Evolutionary conservation across 2,797 vertebrate genomes (phyloP), one percentile per base, ranked within the genome.

Genomic region (Aratinga solstitialis): DNA sequence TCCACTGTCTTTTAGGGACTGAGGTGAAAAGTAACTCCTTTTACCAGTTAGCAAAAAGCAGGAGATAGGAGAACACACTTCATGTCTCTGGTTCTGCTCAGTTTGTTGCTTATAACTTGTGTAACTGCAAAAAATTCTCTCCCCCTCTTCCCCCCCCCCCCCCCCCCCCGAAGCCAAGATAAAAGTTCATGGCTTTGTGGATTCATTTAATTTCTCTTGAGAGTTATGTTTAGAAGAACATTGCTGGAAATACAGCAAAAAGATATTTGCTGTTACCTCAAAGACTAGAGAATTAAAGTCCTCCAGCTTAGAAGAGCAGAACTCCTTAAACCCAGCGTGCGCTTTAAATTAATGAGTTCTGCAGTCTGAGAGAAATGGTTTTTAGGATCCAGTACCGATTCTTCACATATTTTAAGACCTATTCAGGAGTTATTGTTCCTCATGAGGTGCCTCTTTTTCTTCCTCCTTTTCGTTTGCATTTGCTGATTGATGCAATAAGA

Each of bases 401-500:
- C 22, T 50, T 73, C 6, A 7, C 1, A 0, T 62, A 3, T 47
- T 77, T 80, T 21, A 58, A 72, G 71, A 20, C 51, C 65, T 12
- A 2, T 29, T 73, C 1, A 4, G 27, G 51, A 40, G 17, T 50
- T 43, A 8, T 19, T 81, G 45, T 62, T 42, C 32, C 22, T 43
- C 7, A 2, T 30, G 29, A 81, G 10, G 45, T 54, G 2, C 2
- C 5, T 74, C 22, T 42, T 36, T 24, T 40, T 38, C 21, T 29
- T 2, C 2, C 5, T 14, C 16, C 63, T 53, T 43, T 87, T 63
- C 65, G 23, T 88, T 87, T 95, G 63, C 65, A 11, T 96, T 93
- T 97, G 72, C 75, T 77, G 62, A 71, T 81, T 48, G 85, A 48
- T 94, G 22, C 82, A 67, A 6, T 73, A 48, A 69, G 59, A 67